Evolutionary conservation across 1,140 invertebrate genomes (phyloP), one percentile per base, ranked within the genome.

Genomic region (Drosophila subobscura): DNA sequence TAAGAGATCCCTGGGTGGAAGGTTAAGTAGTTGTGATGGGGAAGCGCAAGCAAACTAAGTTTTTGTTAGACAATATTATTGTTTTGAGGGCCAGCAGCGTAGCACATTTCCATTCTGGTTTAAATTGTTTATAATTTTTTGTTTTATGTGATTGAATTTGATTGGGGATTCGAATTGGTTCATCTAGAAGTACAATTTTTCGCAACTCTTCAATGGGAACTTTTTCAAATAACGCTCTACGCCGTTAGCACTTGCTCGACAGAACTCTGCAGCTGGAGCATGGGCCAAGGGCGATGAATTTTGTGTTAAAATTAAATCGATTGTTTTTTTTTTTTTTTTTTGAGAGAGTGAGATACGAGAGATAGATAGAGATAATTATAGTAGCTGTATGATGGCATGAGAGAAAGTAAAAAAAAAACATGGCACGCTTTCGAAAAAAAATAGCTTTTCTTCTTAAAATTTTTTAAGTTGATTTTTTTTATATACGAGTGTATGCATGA

Each of bases 221-320:
- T 88, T 72, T 79, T 79, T 81, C 71, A 83, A 88, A 81, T 76
- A 88, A 76, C 77, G 83, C 83, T 86, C 71, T 53, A 37, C 7
- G 33, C 23, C 42, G 33, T 55, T 55, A 42, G 44, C 63, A 46
- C 33, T 41, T 37, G 50, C 63, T 68, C 50, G 14, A 20, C 22
- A 25, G 10, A 14, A 42, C n/a, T 37, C 29, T 22, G 10, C 5
- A 37, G 33, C 33, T 37, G 1, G 16, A 67, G 42, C 42, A 47
- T 49, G 16, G 55, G 25, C 63, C 51, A 68, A 70, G 8, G 37
- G 42, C 23, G 33, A 70, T 3, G 25, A 45, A 44, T 5, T 57
- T 44, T 55, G 5, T 22, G 7, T 40, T 47, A 20, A 64, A 27
- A 40, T 23, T 65, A 64, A 63, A 63, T 44, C 47, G 52, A 37